phyloP scores from a whole-genome alignment of 2,888 invertebrate species.

The Lathronympha strigana region DNA sequence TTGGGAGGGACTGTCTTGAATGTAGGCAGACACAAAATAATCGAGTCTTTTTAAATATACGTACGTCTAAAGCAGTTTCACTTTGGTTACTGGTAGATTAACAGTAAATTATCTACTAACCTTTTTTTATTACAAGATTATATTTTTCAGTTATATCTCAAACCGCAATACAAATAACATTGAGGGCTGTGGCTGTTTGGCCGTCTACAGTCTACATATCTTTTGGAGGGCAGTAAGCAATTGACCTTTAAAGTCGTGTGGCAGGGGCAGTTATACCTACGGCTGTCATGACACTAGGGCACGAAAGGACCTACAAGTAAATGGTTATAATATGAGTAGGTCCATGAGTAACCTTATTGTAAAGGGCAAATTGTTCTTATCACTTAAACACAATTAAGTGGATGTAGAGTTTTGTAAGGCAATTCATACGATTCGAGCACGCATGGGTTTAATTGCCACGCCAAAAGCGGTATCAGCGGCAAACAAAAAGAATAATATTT shows the following conservation, averaged over 20 bases:
- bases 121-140: neutral
- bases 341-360: conserved; percentile 25
- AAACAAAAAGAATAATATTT: no score
- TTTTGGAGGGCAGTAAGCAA: conserved; percentile 42
- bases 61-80: no score
- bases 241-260: conserved; percentile 53
- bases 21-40: no score
- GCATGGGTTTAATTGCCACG: no score
- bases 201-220: conserved; percentile 40
- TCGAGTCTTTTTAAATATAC: no score
- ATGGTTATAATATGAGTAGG: conserved; percentile 19
- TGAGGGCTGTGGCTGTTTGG: neutral
- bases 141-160: neutral
- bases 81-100: neutral
- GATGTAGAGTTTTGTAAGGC: neutral
- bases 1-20: no score
- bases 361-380: conserved; percentile 32
- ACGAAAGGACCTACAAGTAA: conserved; percentile 21
- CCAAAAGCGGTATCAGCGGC: no score
- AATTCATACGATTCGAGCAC: no score
- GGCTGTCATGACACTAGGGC: conserved; percentile 47
- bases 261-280: conserved; percentile 44
- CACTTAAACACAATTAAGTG: conserved; percentile 2
- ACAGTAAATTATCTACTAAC: neutral
- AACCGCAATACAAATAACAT: conserved; percentile 16